A percentile compares a stretch with the other conserved stretches of the same genome.
Evolutionary conservation across 2,888 invertebrate genomes (phyloP).

Genomic region (Melieria picta): DNA sequence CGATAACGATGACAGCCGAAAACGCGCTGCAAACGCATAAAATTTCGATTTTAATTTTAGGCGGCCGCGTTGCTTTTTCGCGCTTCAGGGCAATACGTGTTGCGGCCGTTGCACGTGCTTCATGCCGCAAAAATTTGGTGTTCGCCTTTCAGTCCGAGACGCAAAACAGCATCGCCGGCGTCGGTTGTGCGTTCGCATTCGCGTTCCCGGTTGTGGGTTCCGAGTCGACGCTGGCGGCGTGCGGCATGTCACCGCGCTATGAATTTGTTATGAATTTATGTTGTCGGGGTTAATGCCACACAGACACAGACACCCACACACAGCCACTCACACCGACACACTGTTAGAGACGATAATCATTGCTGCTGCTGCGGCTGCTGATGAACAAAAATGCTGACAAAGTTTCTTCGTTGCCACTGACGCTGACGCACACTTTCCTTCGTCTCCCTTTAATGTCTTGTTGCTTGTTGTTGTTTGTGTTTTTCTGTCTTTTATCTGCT

Average conservation of each 20-base stretch:
- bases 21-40: neutral
- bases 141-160: neutral
- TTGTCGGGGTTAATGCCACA: constrained; percentile 21
- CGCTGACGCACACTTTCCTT: constrained; percentile 6
- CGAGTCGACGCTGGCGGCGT: neutral
- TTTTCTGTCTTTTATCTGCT: neutral
- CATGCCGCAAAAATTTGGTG: neutral
- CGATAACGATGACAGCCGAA: too few relatives aligned
- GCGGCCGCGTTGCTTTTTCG: neutral
- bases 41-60: neutral
- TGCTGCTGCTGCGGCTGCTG: neutral
- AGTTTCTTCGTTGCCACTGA: neutral
- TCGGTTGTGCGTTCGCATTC: neutral
- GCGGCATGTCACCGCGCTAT: constrained; percentile 6
- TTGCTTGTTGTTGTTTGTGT: neutral
- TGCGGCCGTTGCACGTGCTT: neutral
- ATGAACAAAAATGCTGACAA: neutral
- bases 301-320: neutral
- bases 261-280: constrained; percentile 31
- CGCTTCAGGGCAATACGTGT: too few relatives aligned
- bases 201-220: neutral
- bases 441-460: neutral
- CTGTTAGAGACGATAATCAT: neutral
- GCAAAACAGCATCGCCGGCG: neutral
- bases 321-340: constrained; percentile 12